Evolutionary conservation across 2,797 vertebrate genomes (phyloP), one percentile per base, ranked within the genome.

Genomic region (Sebastes kiyomatsui): DNA sequence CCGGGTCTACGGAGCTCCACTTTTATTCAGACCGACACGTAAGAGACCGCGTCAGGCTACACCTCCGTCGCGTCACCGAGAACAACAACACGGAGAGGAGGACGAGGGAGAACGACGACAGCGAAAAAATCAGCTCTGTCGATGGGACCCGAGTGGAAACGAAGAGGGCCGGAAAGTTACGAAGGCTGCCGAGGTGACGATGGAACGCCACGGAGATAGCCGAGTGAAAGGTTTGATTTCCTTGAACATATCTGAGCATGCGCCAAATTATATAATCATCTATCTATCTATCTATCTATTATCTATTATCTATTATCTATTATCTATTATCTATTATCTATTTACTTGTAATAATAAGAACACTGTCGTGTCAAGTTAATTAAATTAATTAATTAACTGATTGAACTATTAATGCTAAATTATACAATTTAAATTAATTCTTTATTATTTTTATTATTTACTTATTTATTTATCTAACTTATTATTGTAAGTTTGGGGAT

Each of bases 21-120:
- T 98, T 98, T 98, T 98, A 98, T 98, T 98, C 97, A 97, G 97
- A 96, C 97, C 97, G 97, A 98, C 97, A 98, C 97, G 97, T 99
- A 99, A 98, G 97, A 99, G 98, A 97, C 97, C 97, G 98, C 98
- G 98, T 98, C 97, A 98, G 97, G 98, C 97, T 98, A 98, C 98
- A 99, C 98, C 97, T 98, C 98, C 97, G 97, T 96, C 97, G 97
- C 98, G 98, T 98, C 97, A 98, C 98, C 95, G 95, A 93, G 95
- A 94, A 96, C 96, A 96, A 96, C 96, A 96, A 96, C 95, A 94
- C 94, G 93, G 94, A 96, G 95, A 95, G 91, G 93, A 93, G 91
- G 92, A 94, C 88, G 91, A 92, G 88, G 85, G 87, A 90, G 91
- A 16, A 94, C 94, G 94, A 96, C 93, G 93, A 94, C 92, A 95